Base-by-base conservation (phyloP, 2,113 vertebrate species). In the Ranitomeya variabilis region DNA sequence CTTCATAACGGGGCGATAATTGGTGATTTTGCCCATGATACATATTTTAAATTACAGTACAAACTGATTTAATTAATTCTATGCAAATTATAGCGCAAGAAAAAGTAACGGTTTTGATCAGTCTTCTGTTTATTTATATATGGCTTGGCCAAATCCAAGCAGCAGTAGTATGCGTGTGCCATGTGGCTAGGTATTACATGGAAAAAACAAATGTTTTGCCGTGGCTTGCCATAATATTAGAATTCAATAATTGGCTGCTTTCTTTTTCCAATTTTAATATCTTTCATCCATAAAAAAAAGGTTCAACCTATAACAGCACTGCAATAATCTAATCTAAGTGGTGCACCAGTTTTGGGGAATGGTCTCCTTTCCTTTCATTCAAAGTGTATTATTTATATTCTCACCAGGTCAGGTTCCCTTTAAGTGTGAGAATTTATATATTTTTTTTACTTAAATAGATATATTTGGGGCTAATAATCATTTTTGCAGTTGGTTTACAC, bases 1-100 rank as follows among this genome's bases (percentile, higher is more conserved):
- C 69, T 84, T 31, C 54, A 66, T 54, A 67, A 83, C 37, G 62
- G 71, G 71, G 64, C 45, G 23, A 80, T 87, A 54, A 87, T 67
- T 79, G 77, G 62, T 59, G 51, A 23, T 77, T 78, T 76, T 86
- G 19, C 45, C 45, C 54, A 86, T 2, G 16, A 37, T 26, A 87
- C 59, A 79, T 52, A 87, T 66, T 62, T 54, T 80, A 55, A 9
- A 51, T 87, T 51, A 55, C 21, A 80, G 82, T 54, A 19, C 81
- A 55, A 23, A 55, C 13, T 26, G 45, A 69, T 13, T 71, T 55
- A 51, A 84, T 84, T 84, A 71, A 84, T 84, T 69, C 55, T 69
- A 69, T 67, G 66, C 45, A 69, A 83, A 83, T 66, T 23, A 54
- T 7, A 31, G 8, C 54, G 51, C 18, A 76, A 31, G 82, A 31